Base-by-base conservation (phyloP, 2,797 vertebrate species). In the Anguilla megastoma region DNA sequence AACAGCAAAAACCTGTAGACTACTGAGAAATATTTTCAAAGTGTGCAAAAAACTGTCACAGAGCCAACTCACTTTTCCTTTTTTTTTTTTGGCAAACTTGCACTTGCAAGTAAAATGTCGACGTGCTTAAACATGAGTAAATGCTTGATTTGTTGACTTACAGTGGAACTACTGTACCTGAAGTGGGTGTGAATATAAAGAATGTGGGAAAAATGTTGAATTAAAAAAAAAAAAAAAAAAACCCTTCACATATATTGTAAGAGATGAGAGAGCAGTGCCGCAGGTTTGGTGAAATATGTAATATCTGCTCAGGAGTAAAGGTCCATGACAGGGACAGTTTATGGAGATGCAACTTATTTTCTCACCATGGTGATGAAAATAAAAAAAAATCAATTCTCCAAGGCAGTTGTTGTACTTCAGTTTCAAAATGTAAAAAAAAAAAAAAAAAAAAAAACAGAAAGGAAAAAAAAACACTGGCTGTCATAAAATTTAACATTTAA, bases 341-440 rank as follows among this genome's bases (percentile, higher is more conserved):
- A 79, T 50, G 50, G 27, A 79, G 16, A 76, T 83, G 85, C 85
- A 86, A 90, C 33, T 50, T 79, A 89, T 45, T 45, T 85, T 88
- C 58, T 83, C 88, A 79, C 84, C 87, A n/a, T 71, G 66, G 89
- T 88, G 89, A 74, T 74, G 27, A 12, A 63, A 89, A 88, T 90
- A 89, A 91, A 91, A 69, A 88, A 84, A 10, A 18, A 6, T 16
- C 12, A 58, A 76, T 58, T 18, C 87, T 86, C 87, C 41, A 83
- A 89, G 86, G 16, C 63, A 8, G 82, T 86, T 74, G 63, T 56
- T 80, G 87, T 85, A 69, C 48, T 85, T 1, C 16, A 52, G 87
- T 89, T 69, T 89, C 86, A 33, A 60, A 69, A 79, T 41, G 87
- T 87, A 48, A 12, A 88, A 88, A 36, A 69, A 86, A 45, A n/a